Conservation (phyloP, 2,888 invertebrate genomes). For the Phlogophora meticulosa region DNA sequence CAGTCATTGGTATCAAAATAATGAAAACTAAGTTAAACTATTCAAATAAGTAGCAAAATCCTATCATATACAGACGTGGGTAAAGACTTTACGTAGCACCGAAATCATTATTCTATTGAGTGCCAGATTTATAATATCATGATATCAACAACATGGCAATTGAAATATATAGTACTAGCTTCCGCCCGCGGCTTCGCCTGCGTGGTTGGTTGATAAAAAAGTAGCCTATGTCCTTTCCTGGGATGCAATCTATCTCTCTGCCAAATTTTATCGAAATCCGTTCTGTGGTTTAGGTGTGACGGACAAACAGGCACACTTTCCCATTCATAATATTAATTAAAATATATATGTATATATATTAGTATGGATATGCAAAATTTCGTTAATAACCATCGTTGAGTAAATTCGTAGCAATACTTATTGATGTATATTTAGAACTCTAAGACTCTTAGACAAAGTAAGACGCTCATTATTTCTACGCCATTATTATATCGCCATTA, state of each 20-base stretch:
- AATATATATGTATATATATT: too few relatives aligned
- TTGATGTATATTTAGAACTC: neutral
- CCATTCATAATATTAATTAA: too few relatives aligned
- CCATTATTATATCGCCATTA: conserved; percentile 10
- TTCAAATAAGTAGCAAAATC: too few relatives aligned
- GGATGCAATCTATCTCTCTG: too few relatives aligned
- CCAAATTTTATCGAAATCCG: too few relatives aligned
- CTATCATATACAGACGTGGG: neutral
- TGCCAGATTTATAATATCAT: neutral
- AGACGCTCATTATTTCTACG: conserved; percentile 1
- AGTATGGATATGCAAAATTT: too few relatives aligned
- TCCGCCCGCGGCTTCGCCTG: too few relatives aligned
- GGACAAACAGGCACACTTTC: too few relatives aligned
- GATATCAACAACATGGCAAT: neutral
- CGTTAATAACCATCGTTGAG: neutral
- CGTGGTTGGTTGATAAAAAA: too few relatives aligned
- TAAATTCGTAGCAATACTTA: neutral
- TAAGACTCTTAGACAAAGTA: neutral
- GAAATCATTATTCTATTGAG: neutral
- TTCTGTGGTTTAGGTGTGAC: too few relatives aligned
- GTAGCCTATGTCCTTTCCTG: too few relatives aligned
- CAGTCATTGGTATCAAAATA: neutral
- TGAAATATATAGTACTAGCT: too few relatives aligned
- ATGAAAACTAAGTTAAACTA: neutral
- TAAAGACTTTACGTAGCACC: neutral